A percentile compares a stretch with the other conserved stretches of the same genome.
Conservation (phyloP, 2,888 invertebrate genomes). For the Petrophora chlorosata region DNA sequence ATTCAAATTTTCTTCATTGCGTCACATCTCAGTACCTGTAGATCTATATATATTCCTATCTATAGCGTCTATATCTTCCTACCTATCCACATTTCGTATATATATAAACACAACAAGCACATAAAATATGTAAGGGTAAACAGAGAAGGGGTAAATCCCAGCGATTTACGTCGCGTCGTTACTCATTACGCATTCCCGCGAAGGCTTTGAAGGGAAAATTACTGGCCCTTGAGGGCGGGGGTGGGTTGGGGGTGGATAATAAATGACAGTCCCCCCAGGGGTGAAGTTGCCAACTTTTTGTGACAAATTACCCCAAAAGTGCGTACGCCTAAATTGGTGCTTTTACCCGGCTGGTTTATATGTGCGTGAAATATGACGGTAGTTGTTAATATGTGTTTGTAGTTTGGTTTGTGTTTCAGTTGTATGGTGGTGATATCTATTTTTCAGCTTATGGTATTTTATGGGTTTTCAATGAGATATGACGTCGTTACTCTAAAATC, state of each 20-base stretch:
- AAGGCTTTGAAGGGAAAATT: conserved; percentile 80
- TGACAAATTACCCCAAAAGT: conserved; percentile 80
- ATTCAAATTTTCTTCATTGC: too few relatives aligned
- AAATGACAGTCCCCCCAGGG: conserved; percentile 70
- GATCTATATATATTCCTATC: background rate
- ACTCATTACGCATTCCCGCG: conserved; percentile 78
- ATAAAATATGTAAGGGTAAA: conserved; percentile 37
- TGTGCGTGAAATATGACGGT: conserved; percentile 23
- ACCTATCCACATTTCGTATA: background rate
- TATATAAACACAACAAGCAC: conserved; percentile 3
- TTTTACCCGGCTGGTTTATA: conserved; percentile 24
- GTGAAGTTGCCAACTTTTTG: conserved; percentile 77
- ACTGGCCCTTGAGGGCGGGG: conserved; percentile 71
- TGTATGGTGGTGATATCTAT: background rate
- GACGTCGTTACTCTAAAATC: too few relatives aligned
- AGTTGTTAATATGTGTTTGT: conserved; percentile 13
- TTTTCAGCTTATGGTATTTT: background rate
- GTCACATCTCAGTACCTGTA: too few relatives aligned
- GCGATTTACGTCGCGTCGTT: conserved; percentile 75
- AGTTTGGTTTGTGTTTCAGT: background rate
- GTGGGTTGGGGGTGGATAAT: conserved; percentile 54
- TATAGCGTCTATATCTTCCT: background rate
- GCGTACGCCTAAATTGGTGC: conserved; percentile 60
- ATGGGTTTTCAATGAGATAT: too few relatives aligned
- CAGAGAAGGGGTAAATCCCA: conserved; percentile 70